phyloP scores from a whole-genome alignment of 2,888 invertebrate genomes.

The Abscondita cerata region DNA sequence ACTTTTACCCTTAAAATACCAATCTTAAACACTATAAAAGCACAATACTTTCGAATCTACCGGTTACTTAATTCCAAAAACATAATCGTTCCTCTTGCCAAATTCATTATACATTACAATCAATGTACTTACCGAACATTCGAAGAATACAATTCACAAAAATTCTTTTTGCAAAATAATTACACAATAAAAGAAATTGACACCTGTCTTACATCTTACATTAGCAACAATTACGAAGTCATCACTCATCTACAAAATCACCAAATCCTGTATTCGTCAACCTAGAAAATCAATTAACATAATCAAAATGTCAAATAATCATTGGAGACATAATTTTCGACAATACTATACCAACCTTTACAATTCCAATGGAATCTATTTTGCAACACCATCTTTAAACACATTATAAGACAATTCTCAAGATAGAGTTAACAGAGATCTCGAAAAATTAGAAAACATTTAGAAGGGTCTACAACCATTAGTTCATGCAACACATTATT shows the following conservation, averaged over 20 bases:
- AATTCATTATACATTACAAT: neutral
- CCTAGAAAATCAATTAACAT: neutral
- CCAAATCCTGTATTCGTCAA: neutral
- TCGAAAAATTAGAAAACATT: neutral
- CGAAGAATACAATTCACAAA: neutral
- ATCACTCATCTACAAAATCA: neutral
- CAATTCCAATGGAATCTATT: neutral
- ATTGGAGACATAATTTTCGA: neutral
- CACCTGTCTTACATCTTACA: neutral
- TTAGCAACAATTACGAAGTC: neutral
- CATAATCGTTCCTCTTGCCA: neutral
- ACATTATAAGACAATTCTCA: neutral
- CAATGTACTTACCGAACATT: neutral
- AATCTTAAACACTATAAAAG: neutral
- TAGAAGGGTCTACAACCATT: neutral
- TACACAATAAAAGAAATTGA: neutral
- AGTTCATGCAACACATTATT: neutral
- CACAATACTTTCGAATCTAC: neutral
- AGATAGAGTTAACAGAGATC: neutral
- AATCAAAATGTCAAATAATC: neutral
- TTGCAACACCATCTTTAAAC: neutral
- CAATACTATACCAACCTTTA: neutral
- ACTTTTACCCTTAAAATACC: constrained; percentile 3
- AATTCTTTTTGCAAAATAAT: neutral
- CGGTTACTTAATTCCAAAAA: neutral